A percentile compares a stretch with the other conserved stretches of the same genome.
Conservation (phyloP, 2,888 invertebrate species). For the Ligdia adustata region DNA sequence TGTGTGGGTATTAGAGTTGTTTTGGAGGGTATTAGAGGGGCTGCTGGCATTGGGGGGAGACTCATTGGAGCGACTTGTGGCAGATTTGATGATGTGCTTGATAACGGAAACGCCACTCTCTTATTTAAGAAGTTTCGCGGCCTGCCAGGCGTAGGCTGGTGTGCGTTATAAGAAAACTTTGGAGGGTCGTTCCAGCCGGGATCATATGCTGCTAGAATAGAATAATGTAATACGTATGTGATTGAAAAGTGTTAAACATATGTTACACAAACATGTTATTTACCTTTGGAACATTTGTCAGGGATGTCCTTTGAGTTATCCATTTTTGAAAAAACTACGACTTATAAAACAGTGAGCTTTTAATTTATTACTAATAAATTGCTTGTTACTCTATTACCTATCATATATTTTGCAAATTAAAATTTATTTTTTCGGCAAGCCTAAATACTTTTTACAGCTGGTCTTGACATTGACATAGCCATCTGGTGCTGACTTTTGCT, state of each 20-base stretch:
- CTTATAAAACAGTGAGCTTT: no score
- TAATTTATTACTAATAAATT: no score
- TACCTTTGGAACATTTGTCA: constrained; percentile 51
- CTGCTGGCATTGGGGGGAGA: constrained; percentile 56
- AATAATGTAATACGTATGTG: no score
- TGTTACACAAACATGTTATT: constrained; percentile 6
- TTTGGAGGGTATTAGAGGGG: constrained; percentile 35
- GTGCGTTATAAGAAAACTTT: constrained; percentile 72
- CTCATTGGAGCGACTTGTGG: constrained; percentile 45
- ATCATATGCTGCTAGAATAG: constrained; percentile 71
- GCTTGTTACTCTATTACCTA: no score
- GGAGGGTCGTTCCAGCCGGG: constrained; percentile 86
- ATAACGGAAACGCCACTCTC: constrained; percentile 79
- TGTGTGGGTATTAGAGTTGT: constrained; percentile 35
- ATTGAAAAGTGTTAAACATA: neutral
- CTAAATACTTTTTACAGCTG: no score
- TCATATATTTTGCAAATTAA: no score
- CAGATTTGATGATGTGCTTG: constrained; percentile 43
- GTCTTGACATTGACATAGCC: no score
- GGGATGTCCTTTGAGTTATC: constrained; percentile 35
- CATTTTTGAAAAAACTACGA: no score
- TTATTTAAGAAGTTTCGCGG: constrained; percentile 79
- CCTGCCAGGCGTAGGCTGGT: constrained; percentile 64
- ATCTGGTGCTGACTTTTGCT: no score
- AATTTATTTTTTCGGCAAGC: no score